Evolutionary conservation across 2,888 invertebrate genomes (phyloP).

Genomic region (Xylota segnis): DNA sequence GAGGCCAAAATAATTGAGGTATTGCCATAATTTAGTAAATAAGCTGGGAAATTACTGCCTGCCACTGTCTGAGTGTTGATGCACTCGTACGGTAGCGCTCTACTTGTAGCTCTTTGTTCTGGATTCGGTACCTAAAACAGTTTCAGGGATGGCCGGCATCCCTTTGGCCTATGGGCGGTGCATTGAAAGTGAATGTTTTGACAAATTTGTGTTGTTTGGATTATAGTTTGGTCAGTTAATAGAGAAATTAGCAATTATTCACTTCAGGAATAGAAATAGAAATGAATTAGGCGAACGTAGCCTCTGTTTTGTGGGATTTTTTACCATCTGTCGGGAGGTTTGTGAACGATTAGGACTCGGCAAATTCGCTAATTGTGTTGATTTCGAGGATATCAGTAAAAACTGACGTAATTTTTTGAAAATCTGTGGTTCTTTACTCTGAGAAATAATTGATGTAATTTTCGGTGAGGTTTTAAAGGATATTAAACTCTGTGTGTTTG

Average conservation of each 20-base stretch:
- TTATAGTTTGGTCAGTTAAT: slow-evolving; percentile 78
- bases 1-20: slow-evolving; percentile 72
- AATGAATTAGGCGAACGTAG: slow-evolving; percentile 76
- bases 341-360: slow-evolving; percentile 13
- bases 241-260: slow-evolving; percentile 82
- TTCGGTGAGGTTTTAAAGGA: background rate
- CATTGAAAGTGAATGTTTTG: slow-evolving; percentile 78
- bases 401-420: background rate
- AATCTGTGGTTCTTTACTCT: background rate
- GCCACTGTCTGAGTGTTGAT: slow-evolving; percentile 33
- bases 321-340: slow-evolving; percentile 18
- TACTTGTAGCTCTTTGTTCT: slow-evolving; percentile 51
- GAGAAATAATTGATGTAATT: background rate
- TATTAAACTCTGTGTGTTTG: background rate
- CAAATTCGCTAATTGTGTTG: slow-evolving; percentile 33
- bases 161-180: slow-evolving; percentile 29
- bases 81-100: slow-evolving; percentile 18
- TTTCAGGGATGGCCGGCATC: slow-evolving; percentile 19
- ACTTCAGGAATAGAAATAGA: slow-evolving; percentile 81
- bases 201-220: slow-evolving; percentile 76
- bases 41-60: slow-evolving; percentile 79
- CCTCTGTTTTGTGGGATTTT: slow-evolving; percentile 23
- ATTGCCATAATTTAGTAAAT: slow-evolving; percentile 82
- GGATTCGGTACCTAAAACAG: slow-evolving; percentile 30
- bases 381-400: background rate